Conservation (phyloP, 2,797 vertebrate genomes). For the Capromys pilorides region DNA sequence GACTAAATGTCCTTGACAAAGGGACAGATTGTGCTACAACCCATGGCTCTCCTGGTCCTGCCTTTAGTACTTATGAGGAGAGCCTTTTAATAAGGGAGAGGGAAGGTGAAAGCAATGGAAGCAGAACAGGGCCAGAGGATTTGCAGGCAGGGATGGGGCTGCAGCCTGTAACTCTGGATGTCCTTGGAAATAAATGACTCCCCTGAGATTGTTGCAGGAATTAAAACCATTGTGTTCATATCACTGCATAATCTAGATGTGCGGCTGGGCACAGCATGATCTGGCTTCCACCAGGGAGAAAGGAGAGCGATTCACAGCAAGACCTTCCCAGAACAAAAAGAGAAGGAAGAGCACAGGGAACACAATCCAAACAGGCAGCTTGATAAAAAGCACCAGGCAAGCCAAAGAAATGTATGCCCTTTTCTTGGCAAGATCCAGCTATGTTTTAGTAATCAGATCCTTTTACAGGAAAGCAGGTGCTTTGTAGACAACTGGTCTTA, state of each 20-base stretch:
- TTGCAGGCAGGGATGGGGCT: neutral
- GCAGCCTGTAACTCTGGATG: neutral
- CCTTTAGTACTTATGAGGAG: neutral
- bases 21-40: neutral
- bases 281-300: constrained; percentile 16
- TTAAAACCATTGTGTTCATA: constrained; percentile 46
- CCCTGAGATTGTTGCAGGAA: constrained; percentile 52
- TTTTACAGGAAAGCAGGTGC: constrained; percentile 61
- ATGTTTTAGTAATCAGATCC: constrained; percentile 29
- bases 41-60: neutral
- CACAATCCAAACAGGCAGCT: neutral
- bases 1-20: constrained; percentile 46
- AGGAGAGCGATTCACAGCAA: neutral
- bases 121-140: neutral
- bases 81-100: neutral
- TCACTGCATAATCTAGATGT: constrained; percentile 52
- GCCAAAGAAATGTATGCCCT: constrained; percentile 33
- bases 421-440: neutral
- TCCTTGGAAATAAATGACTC: constrained; percentile 53
- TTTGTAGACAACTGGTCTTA: neutral
- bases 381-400: neutral
- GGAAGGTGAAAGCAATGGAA: neutral
- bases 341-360: neutral
- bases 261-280: neutral
- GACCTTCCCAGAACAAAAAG: constrained; percentile 62